phyloP scores from a whole-genome alignment of 2,113 vertebrate genomes.

The Rhipidura dahli region DNA sequence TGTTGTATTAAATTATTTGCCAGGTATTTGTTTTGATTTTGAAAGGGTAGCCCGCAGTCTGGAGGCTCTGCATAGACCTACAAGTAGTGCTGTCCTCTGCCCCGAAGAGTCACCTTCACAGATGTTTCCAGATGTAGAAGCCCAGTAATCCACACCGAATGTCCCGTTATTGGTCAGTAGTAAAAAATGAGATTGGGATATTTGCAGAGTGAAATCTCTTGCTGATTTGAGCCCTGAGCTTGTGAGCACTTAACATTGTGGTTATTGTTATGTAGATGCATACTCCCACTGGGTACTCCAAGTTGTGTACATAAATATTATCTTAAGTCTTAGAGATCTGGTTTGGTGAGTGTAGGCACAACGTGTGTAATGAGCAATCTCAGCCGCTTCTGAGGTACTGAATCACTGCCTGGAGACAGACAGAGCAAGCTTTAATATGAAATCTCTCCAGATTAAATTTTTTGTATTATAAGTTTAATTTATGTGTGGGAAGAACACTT shows the following conservation, averaged over 20 bases:
- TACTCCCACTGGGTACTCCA: neutral
- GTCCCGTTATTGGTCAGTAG: neutral
- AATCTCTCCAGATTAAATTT: neutral
- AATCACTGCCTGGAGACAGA: neutral
- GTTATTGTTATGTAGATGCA: neutral
- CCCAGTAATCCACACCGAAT: neutral
- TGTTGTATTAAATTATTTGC: neutral
- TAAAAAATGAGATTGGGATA: neutral
- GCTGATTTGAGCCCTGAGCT: neutral
- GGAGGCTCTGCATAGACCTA: neutral
- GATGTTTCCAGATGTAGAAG: neutral
- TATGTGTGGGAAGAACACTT: neutral
- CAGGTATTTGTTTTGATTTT: neutral
- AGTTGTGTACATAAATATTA: neutral
- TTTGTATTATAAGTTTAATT: slow-evolving; percentile 1
- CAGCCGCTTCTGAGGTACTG: neutral
- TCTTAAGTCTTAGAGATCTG: neutral
- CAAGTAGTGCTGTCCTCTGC: neutral
- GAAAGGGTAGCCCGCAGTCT: neutral
- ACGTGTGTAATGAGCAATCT: neutral
- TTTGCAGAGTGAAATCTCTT: neutral
- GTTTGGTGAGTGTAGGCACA: neutral
- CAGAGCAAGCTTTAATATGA: neutral
- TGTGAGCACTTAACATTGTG: neutral
- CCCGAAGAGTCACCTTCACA: neutral